Evolutionary conservation across 2,113 vertebrate genomes (phyloP).

Genomic region (Trogon surrucura): DNA sequence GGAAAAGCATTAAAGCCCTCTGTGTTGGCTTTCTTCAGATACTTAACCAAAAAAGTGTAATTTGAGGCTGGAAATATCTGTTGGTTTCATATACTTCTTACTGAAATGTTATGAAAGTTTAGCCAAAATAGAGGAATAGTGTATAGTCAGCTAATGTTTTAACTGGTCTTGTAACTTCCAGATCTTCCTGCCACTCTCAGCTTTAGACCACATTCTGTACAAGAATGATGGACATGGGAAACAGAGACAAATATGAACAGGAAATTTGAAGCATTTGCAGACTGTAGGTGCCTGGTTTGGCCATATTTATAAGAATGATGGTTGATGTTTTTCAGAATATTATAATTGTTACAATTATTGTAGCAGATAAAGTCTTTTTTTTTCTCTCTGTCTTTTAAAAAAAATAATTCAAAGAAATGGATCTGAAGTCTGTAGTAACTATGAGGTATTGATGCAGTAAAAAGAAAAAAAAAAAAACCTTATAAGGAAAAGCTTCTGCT

Average conservation of each 20-base stretch:
- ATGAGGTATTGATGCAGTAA: not conserved
- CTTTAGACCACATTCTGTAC: not conserved
- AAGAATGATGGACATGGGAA: not conserved
- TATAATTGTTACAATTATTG: not conserved
- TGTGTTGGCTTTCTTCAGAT: not conserved
- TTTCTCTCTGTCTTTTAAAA: accelerated
- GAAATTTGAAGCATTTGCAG: not conserved
- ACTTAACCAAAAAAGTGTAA: not conserved
- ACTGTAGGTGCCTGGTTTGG: not conserved
- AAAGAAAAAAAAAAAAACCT: not conserved
- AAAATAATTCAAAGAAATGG: not conserved
- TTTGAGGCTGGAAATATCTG: not conserved
- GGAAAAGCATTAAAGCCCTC: not conserved
- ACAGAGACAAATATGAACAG: not conserved
- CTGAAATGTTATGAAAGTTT: not conserved
- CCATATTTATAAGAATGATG: not conserved
- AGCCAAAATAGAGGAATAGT: not conserved
- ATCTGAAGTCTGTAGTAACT: not conserved
- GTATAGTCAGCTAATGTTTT: not conserved
- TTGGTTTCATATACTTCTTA: not conserved
- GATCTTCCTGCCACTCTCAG: not conserved
- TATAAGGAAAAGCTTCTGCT: not conserved
- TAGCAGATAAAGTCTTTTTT: accelerated
- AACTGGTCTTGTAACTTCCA: not conserved
- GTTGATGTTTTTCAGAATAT: not conserved